A percentile compares a stretch with the other conserved stretches of the same genome.
Conservation (phyloP, 2,113 vertebrate species). For the Urocynchramus pylzowi region DNA sequence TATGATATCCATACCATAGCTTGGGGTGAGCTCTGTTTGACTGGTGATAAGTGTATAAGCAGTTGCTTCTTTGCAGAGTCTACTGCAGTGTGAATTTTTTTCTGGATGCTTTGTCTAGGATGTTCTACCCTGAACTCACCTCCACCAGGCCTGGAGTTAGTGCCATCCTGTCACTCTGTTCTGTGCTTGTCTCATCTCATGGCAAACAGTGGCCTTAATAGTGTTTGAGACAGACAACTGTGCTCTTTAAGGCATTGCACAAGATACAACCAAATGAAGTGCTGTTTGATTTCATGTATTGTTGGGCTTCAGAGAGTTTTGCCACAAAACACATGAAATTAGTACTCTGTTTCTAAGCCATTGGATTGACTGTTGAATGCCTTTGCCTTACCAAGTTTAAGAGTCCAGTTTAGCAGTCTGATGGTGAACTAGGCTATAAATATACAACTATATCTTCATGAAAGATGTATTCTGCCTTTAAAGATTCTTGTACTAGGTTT, state of each 20-base stretch:
- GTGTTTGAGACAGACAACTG: not conserved
- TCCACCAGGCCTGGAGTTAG: not conserved
- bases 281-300: not conserved
- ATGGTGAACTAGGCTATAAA: not conserved
- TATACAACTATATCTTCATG: not conserved
- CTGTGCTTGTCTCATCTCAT: not conserved
- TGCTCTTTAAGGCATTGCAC: too few species aligned
- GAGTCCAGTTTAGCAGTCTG: not conserved
- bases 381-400: not conserved
- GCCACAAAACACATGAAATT: not conserved
- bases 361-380: not conserved
- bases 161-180: not conserved
- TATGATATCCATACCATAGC: too few species aligned
- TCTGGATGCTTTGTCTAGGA: not conserved
- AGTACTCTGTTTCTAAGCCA: accelerated
- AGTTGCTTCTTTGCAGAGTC: not conserved
- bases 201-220: not conserved
- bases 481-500: not conserved
- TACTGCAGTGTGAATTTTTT: not conserved
- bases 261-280: not conserved
- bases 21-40: not conserved
- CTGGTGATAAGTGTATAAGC: not conserved
- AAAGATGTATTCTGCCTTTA: not conserved
- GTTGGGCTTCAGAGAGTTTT: not conserved
- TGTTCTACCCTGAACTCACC: too few species aligned